phyloP scores from a whole-genome alignment of 2,888 invertebrate species.

The Exocentrus adspersus region DNA sequence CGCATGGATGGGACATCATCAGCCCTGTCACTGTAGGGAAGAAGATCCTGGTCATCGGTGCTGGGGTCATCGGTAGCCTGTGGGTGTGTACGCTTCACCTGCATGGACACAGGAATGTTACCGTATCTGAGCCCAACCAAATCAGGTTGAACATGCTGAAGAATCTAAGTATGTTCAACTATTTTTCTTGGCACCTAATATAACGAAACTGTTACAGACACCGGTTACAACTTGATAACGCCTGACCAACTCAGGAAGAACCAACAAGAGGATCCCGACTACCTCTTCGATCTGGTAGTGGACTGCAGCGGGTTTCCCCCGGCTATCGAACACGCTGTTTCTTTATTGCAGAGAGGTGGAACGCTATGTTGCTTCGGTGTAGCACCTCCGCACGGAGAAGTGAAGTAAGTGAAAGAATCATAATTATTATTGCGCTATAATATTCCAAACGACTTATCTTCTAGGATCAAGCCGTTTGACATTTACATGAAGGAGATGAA shows the following conservation, averaged over 20 bases:
- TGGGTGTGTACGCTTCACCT: constrained; percentile 75
- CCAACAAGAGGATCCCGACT: constrained; percentile 59
- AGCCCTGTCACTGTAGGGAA: constrained; percentile 70
- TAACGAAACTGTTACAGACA: constrained; percentile 68
- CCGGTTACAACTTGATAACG: constrained; percentile 68
- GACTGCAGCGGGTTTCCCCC: constrained; percentile 79
- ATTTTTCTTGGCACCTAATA: neutral
- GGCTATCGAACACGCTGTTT: constrained; percentile 73
- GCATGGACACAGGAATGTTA: constrained; percentile 75
- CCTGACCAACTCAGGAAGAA: constrained; percentile 67
- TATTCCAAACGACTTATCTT: constrained; percentile 42
- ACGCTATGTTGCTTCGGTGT: constrained; percentile 77
- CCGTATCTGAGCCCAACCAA: constrained; percentile 73
- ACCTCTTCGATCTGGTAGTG: constrained; percentile 72
- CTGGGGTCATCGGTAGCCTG: constrained; percentile 79
- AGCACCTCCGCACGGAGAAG: constrained; percentile 66
- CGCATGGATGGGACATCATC: constrained; percentile 75
- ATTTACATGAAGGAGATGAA: constrained; percentile 73
- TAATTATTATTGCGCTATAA: too few relatives aligned
- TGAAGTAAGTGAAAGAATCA: constrained; percentile 55
- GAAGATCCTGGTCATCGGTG: constrained; percentile 73
- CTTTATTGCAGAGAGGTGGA: constrained; percentile 69
- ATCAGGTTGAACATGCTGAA: constrained; percentile 62
- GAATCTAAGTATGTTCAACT: neutral
- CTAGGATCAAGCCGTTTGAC: constrained; percentile 68